phyloP scores from a whole-genome alignment of 1,140 invertebrate genomes.

The Drosophila pallidifrons region DNA sequence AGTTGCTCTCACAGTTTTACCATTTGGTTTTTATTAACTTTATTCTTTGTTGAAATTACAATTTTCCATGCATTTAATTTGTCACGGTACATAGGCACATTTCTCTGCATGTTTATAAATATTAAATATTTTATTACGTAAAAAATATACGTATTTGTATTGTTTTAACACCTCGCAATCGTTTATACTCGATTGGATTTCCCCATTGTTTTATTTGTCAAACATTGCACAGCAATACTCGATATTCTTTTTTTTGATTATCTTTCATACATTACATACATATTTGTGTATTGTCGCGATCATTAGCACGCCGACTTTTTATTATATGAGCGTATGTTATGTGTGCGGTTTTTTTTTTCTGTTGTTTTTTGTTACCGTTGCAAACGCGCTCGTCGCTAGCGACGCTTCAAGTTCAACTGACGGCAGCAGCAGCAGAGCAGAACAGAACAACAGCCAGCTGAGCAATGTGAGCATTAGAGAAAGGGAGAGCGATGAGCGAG shows the following conservation, averaged over 20 bases:
- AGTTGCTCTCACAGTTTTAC: slow-evolving; percentile 15
- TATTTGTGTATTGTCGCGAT: slow-evolving; percentile 36
- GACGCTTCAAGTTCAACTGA: slow-evolving; percentile 64
- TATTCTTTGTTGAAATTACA: slow-evolving; percentile 21
- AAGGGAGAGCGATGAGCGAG: slow-evolving; percentile 18
- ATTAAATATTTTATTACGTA: slow-evolving; percentile 11
- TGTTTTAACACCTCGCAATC: slow-evolving; percentile 8
- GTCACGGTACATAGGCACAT: slow-evolving; percentile 14
- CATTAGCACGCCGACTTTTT: slow-evolving; percentile 38
- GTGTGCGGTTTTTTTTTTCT: no score
- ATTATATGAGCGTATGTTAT: no score
- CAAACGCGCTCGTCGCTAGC: slow-evolving; percentile 46
- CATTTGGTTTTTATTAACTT: neutral
- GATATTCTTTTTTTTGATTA: neutral
- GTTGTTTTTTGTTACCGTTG: slow-evolving; percentile 32
- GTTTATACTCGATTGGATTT: neutral
- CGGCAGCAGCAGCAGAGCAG: neutral
- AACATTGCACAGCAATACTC: neutral
- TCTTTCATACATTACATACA: slow-evolving; percentile 18
- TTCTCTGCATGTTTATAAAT: slow-evolving; percentile 9
- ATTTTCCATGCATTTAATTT: slow-evolving; percentile 36
- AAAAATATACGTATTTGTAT: slow-evolving; percentile 7
- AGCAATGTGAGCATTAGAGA: slow-evolving; percentile 13
- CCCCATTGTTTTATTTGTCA: neutral
- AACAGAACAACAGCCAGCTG: slow-evolving; percentile 18